Evolutionary conservation across 2,113 vertebrate species (phyloP), one percentile per base, ranked within the genome.

Genomic region (Sphyrna mokarran): DNA sequence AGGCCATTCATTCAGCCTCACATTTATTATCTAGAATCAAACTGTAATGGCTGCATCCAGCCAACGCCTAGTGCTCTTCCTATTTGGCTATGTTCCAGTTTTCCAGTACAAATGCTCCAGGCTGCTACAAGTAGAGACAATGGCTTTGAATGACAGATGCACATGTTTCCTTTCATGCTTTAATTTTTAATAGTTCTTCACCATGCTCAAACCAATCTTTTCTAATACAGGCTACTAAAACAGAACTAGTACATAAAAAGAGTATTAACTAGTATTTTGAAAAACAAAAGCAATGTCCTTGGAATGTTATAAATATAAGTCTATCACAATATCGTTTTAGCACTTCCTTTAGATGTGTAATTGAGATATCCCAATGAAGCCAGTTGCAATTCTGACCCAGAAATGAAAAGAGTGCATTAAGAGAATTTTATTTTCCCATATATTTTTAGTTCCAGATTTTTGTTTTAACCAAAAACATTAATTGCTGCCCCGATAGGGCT

Each of bases 251-350:
- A 8, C 61, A 37, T 93, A 37, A 43, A 93, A 6, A 93, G 61
- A 22, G 14, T 20, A 8, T 91, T 91, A n/a, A 1, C 8, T 91
- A 48, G 58, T 61, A 66, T 20, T 4, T 18, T 91, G 54, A n/a
- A 93, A 93, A n/a, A 37, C 37, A 2, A 63, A 93, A 0, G 61
- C 89, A 63, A 91, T 91, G 18, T 91, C 37, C 58, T 20, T 8
- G 33, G 18, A 83, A 83, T 61, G 58, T 61, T 91, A 58, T 91
- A 91, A 63, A 63, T 9, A 37, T 66, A n/a, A 91, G 58, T 5
- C 89, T 91, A 91, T 66, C 89, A 91, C n/a, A 91, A 91, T 61
- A 91, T 66, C 37, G n/a, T 63, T 91, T 66, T 20, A 40, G n/a
- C 11, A 18, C 40, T 83, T 40, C 78, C 14, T n/a, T 18, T 14